Conservation (phyloP, 1,140 invertebrate species). For the Berghia stephanieae region DNA sequence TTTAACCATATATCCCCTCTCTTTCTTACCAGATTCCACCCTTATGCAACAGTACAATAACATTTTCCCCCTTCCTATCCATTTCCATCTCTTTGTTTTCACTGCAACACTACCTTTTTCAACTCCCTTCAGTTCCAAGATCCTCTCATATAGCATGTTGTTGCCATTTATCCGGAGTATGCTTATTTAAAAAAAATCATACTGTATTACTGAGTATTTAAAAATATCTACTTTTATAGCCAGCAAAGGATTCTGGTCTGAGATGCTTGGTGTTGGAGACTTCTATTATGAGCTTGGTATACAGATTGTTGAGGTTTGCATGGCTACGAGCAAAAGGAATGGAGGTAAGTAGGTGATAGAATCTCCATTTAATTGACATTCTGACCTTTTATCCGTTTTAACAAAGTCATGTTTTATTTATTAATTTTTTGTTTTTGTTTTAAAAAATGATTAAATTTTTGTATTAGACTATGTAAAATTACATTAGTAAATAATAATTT, state of each 20-base stretch:
- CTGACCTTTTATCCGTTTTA: background rate
- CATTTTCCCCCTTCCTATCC: too few species aligned
- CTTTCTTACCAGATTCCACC: too few species aligned
- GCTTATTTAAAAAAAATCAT: too few species aligned
- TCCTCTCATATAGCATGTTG: too few species aligned
- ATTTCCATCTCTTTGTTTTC: too few species aligned
- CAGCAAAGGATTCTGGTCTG: constrained; percentile 91
- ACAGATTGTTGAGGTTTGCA: constrained; percentile 97
- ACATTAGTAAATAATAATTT: background rate
- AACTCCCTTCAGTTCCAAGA: too few species aligned
- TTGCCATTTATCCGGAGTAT: too few species aligned
- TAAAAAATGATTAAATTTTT: background rate
- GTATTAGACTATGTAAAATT: background rate
- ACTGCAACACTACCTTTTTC: too few species aligned
- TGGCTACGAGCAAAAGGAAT: constrained; percentile 80
- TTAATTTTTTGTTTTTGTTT: background rate
- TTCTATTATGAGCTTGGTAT: constrained; percentile 99
- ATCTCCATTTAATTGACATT: background rate
- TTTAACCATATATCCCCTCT: too few species aligned
- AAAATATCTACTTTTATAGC: constrained; percentile 62
- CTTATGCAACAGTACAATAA: too few species aligned
- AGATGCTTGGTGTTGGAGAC: constrained; percentile 94
- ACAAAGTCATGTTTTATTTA: background rate
- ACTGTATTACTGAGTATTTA: too few species aligned
- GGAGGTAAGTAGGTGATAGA: constrained; percentile 66